Percentiles rank a stretch among this genome's conserved stretches.
Conservation (phyloP, 2,888 invertebrate species). For the Venusia cambrica region DNA sequence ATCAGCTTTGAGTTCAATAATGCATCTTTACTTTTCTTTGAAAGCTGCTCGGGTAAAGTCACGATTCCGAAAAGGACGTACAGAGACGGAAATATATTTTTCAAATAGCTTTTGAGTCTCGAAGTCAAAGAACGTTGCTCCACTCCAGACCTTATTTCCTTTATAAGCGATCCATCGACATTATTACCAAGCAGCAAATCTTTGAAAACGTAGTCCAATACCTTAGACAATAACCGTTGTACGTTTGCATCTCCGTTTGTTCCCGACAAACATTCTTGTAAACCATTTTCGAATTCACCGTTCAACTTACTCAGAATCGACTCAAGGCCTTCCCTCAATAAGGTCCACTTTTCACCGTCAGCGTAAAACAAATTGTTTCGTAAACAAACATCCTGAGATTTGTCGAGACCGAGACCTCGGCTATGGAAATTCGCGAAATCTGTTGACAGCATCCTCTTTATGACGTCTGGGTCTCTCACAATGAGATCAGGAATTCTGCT, state of each 20-base stretch:
- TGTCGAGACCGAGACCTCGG: constrained; percentile 73
- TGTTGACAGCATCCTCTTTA: constrained; percentile 69
- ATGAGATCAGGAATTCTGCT: constrained; percentile 71
- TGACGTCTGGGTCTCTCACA: constrained; percentile 65
- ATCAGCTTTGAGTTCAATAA: constrained; percentile 51
- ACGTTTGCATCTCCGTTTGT: constrained; percentile 74
- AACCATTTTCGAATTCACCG: constrained; percentile 52
- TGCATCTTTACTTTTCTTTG: constrained; percentile 40
- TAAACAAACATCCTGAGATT: constrained; percentile 77
- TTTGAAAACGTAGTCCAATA: constrained; percentile 72
- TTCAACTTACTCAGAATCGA: constrained; percentile 57
- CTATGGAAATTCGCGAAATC: constrained; percentile 74
- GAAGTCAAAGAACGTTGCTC: constrained; percentile 49
- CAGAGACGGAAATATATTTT: constrained; percentile 65
- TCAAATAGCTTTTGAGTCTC: constrained; percentile 63
- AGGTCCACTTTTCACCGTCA: constrained; percentile 72
- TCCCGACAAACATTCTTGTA: constrained; percentile 73
- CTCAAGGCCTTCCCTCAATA: constrained; percentile 59
- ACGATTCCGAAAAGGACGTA: constrained; percentile 54
- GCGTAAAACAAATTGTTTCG: constrained; percentile 77
- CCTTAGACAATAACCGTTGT: constrained; percentile 69
- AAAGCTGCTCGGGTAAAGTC: constrained; percentile 46
- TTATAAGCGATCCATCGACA: constrained; percentile 48
- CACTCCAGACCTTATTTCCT: constrained; percentile 47
- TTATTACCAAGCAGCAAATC: constrained; percentile 61